A percentile compares a stretch with the other conserved stretches of the same genome.
Conservation (phyloP, 2,797 vertebrate genomes). For the Falco naumanni region DNA sequence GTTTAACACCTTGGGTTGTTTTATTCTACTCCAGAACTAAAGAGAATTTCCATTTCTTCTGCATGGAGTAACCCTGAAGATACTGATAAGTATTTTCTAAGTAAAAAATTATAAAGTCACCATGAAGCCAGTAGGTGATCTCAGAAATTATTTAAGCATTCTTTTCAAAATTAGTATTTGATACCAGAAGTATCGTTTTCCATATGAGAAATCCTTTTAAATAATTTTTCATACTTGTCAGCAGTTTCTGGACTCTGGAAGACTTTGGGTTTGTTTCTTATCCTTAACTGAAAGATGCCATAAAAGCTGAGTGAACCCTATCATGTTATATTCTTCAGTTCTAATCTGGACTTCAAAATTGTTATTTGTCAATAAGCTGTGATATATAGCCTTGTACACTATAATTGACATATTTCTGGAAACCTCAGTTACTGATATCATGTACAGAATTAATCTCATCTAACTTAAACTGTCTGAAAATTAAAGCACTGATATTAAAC, state of each 20-base stretch:
- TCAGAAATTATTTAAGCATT: not conserved
- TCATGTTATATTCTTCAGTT: not conserved
- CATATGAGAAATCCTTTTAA: not conserved
- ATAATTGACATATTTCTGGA: not conserved
- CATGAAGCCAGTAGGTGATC: not conserved
- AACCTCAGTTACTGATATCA: not conserved
- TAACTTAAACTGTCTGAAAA: not conserved
- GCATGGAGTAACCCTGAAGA: not conserved
- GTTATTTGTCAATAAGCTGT: not conserved
- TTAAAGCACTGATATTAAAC: not conserved
- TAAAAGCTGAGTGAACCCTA: not conserved
- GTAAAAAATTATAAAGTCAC: not conserved
- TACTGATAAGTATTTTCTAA: not conserved
- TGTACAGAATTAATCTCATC: not conserved
- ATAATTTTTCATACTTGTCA: not conserved
- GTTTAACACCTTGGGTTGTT: not conserved
- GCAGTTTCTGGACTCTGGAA: not conserved
- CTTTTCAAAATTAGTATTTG: not conserved
- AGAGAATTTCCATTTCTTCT: not conserved
- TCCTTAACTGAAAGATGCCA: not conserved
- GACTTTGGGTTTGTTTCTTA: not conserved
- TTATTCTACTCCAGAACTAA: not conserved
- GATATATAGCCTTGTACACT: not conserved
- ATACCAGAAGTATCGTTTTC: not conserved
- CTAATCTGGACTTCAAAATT: not conserved